These are phyloP conservation scores for Acipenser transmontanus DNA, from an alignment of 2,797 vertebrate genomes.

Conservation along the genomic window DNA sequence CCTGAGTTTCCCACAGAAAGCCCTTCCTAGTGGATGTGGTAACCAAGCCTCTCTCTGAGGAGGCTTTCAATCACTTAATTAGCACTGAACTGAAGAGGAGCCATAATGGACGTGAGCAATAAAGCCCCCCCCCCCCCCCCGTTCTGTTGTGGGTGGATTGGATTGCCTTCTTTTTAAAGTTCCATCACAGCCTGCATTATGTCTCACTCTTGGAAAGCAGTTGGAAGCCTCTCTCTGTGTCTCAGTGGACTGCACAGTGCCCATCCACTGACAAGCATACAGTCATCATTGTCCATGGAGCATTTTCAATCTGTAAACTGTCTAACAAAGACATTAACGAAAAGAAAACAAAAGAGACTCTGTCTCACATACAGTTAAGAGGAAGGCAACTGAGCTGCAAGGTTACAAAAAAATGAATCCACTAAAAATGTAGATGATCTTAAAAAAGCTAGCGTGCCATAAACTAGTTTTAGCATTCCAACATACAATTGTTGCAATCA, in stretches of 20 bases:
- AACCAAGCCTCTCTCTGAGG: conserved; percentile 24
- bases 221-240: conserved; percentile 5
- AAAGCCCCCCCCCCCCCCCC: conserved; percentile 21
- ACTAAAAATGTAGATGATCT: no score
- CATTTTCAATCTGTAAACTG: conserved; percentile 10
- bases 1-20: conserved; percentile 13
- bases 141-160: conserved; percentile 12
- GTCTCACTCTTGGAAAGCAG: conserved; percentile 9
- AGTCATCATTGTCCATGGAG: conserved; percentile 12
- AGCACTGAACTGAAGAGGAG: conserved; percentile 18
- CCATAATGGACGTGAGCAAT: conserved; percentile 15
- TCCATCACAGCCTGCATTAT: conserved; percentile 6
- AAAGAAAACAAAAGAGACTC: not conserved
- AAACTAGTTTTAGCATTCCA: no score
- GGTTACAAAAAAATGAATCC: no score
- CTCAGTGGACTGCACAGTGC: conserved; percentile 7
- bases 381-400: no score
- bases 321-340: conserved; percentile 9
- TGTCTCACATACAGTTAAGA: no score
- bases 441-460: no score
- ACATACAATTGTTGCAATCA: no score
- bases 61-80: conserved; percentile 25
- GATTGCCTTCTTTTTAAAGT: conserved; percentile 20
- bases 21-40: conserved; percentile 15
- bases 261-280: conserved; percentile 6